phyloP scores from a whole-genome alignment of 1,140 invertebrate species.

The Phthorimaea operculella region DNA sequence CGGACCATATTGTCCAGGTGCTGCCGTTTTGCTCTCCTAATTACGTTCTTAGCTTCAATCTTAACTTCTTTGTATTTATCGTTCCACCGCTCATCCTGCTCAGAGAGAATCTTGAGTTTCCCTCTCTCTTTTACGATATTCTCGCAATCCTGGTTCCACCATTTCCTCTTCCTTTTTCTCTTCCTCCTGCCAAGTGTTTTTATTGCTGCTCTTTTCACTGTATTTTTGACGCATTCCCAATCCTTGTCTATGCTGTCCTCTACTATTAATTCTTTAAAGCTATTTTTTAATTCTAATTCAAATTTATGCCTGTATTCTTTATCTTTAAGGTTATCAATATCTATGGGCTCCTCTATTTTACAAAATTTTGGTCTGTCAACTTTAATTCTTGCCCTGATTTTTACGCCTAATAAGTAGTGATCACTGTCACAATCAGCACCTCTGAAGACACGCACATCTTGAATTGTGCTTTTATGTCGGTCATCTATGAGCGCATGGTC shows the following conservation, averaged over 20 bases:
- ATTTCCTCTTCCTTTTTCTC: neutral
- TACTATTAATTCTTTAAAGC: neutral
- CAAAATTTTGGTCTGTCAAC: neutral
- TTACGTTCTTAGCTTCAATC: neutral
- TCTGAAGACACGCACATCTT: slow-evolving; percentile 12
- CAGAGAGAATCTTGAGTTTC: neutral
- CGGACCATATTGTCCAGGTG: neutral
- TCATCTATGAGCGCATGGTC: slow-evolving; percentile 16
- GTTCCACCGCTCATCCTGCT: neutral
- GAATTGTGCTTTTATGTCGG: slow-evolving; percentile 12
- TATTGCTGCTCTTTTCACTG: neutral
- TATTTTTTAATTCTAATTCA: neutral
- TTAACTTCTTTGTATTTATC: neutral
- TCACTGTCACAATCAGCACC: slow-evolving; percentile 20
- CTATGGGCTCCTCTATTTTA: neutral
- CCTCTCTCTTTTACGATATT: neutral
- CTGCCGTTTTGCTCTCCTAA: neutral
- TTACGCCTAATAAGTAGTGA: slow-evolving; percentile 14
- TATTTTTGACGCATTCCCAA: neutral
- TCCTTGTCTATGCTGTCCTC: neutral
- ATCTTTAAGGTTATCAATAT: neutral
- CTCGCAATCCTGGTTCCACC: neutral
- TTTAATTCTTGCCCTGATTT: slow-evolving; percentile 15
- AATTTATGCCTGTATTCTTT: neutral
- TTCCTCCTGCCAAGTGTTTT: neutral